Percentiles rank a stretch among this genome's conserved stretches.
These are phyloP conservation scores for Actenoides hombroni DNA, from an alignment of 2,113 vertebrate species.

Conservation along the genomic window DNA sequence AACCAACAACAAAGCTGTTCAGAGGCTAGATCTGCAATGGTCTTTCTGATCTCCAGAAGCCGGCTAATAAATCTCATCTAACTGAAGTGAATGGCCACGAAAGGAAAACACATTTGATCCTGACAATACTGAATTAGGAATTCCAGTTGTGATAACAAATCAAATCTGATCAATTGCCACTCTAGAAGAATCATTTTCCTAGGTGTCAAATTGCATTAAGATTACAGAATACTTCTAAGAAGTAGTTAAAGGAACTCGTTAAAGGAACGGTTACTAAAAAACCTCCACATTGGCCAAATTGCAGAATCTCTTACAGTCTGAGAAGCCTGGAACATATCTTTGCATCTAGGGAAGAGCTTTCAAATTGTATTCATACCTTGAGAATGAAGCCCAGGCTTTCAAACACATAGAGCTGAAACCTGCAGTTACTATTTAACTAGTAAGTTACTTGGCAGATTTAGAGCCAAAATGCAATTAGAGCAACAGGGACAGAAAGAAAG, in stretches of 20 bases:
- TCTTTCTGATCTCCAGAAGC: background rate
- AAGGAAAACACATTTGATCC: background rate
- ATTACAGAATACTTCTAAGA: background rate
- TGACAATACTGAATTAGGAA: background rate
- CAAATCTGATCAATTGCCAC: background rate
- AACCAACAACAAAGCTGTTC: background rate
- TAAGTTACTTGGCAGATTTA: background rate
- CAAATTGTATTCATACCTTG: background rate
- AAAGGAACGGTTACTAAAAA: background rate
- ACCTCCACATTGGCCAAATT: background rate
- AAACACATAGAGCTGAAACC: background rate
- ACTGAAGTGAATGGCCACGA: background rate
- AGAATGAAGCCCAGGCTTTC: background rate
- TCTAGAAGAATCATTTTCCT: background rate
- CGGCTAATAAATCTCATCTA: background rate
- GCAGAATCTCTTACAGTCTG: background rate
- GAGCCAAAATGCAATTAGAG: background rate
- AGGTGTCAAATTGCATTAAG: background rate
- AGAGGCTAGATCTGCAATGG: background rate
- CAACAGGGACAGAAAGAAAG: background rate
- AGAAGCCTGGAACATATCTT: background rate
- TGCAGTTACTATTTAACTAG: background rate
- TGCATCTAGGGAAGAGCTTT: background rate
- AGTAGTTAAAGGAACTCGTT: background rate
- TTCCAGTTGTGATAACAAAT: constrained; percentile 1